These are phyloP conservation scores for Listronotus bonariensis DNA, from an alignment of 1,140 invertebrate species.

Conservation along the genomic window DNA sequence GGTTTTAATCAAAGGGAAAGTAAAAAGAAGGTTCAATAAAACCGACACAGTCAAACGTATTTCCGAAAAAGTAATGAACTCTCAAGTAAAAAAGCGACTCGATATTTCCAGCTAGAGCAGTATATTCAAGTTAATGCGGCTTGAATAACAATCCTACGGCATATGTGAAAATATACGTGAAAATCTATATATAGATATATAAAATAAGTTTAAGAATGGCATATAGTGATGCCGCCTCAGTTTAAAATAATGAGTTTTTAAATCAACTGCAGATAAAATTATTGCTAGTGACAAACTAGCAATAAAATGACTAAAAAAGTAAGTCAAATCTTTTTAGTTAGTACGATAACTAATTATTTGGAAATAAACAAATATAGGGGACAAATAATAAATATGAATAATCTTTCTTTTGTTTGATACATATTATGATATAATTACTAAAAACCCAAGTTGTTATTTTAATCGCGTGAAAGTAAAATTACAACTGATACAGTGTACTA, in stretches of 20 bases:
- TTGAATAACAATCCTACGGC: constrained; percentile 28
- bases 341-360: too few species aligned
- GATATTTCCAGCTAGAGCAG: constrained; percentile 19
- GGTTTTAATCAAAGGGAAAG: constrained; percentile 31
- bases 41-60: constrained; percentile 32
- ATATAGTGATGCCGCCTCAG: constrained; percentile 12
- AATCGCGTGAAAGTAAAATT: too few species aligned
- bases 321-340: too few species aligned
- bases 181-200: constrained; percentile 29
- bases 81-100: constrained; percentile 26
- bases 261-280: constrained; percentile 15
- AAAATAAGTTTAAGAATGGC: constrained; percentile 15
- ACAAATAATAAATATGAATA: too few species aligned
- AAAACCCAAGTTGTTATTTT: too few species aligned
- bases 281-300: too few species aligned
- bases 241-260: constrained; percentile 13
- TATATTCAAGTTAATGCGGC: constrained; percentile 29
- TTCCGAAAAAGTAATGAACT: constrained; percentile 34
- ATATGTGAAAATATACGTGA: constrained; percentile 24
- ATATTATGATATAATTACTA: too few species aligned
- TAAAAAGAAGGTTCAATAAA: constrained; percentile 31
- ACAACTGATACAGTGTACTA: too few species aligned
- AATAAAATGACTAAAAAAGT: too few species aligned
- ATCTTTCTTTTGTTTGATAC: too few species aligned
- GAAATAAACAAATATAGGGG: too few species aligned